These are phyloP conservation scores for Neosilurus mollespiculum DNA, from an alignment of 2,797 vertebrate genomes.

Conservation along the genomic window DNA sequence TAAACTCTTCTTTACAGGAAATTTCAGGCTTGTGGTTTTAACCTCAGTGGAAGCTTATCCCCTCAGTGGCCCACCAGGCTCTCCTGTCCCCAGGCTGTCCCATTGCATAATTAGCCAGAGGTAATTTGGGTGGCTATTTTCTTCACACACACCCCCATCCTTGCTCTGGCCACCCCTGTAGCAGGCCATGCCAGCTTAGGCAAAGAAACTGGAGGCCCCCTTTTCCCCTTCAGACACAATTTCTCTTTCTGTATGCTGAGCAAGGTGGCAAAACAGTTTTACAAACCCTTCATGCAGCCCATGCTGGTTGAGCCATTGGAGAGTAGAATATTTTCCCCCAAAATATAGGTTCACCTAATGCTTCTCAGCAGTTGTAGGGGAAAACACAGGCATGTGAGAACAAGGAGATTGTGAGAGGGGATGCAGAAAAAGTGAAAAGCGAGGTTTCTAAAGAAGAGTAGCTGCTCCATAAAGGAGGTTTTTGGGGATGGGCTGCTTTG, in stretches of 20 bases:
- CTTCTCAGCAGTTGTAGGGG: neutral
- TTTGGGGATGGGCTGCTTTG: slow-evolving; percentile 37
- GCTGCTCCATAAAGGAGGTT: slow-evolving; percentile 33
- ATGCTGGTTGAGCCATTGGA: neutral
- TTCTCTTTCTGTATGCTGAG: neutral
- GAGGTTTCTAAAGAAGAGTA: slow-evolving; percentile 13
- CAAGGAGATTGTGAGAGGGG: slow-evolving; percentile 13
- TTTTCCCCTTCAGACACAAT: slow-evolving; percentile 21
- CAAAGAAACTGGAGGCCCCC: slow-evolving; percentile 30
- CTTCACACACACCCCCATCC: slow-evolving; percentile 38
- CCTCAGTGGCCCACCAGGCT: slow-evolving; percentile 58
- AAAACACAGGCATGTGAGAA: slow-evolving; percentile 8
- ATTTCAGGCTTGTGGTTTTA: slow-evolving; percentile 9
- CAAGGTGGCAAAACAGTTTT: neutral
- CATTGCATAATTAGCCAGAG: slow-evolving; percentile 75
- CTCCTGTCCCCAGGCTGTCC: slow-evolving; percentile 69
- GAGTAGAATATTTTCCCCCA: neutral
- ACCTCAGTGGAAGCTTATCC: slow-evolving; percentile 49
- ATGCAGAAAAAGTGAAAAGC: slow-evolving; percentile 5
- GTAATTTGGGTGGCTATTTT: slow-evolving; percentile 71
- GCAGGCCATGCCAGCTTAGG: slow-evolving; percentile 46
- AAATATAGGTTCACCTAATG: neutral
- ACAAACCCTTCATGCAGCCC: neutral
- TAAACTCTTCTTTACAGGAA: slow-evolving; percentile 10
- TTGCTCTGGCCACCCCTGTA: slow-evolving; percentile 35